phyloP scores from a whole-genome alignment of 2,113 vertebrate species.

The Xerus inauris region DNA sequence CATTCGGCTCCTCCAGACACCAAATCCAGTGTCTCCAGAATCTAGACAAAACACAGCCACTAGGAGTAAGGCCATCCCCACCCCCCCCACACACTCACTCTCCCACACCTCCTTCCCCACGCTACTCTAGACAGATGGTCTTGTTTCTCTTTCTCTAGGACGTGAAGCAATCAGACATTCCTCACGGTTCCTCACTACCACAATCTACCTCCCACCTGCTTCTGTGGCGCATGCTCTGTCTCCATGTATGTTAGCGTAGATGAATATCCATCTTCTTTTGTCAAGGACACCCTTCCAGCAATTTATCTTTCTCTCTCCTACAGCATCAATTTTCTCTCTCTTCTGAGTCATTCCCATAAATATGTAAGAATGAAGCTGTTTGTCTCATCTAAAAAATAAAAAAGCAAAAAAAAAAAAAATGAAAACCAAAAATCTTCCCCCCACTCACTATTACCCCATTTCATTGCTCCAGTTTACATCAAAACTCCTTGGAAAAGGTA shows the following conservation, averaged over 20 bases:
- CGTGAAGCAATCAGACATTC: neutral
- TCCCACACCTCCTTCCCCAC: neutral
- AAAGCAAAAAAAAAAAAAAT: neutral
- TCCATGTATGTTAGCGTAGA: neutral
- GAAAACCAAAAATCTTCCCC: neutral
- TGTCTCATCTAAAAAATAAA: constrained; percentile 18
- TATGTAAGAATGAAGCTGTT: neutral
- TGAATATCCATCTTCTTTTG: constrained; percentile 20
- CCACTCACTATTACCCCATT: neutral
- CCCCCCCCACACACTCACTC: no score
- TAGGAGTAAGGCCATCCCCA: neutral
- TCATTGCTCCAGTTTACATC: neutral
- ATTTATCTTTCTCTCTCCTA: constrained; percentile 33
- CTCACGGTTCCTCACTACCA: neutral
- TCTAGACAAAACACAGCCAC: neutral
- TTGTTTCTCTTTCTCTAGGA: neutral
- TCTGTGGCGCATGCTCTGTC: neutral
- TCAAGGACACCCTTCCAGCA: constrained; percentile 39
- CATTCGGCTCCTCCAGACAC: neutral
- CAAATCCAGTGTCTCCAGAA: neutral
- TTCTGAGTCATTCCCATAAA: neutral
- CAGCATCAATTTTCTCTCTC: constrained; percentile 32
- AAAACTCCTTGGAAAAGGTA: neutral
- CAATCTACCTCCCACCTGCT: neutral
- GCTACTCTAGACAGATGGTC: neutral